Conservation (phyloP, 2,797 vertebrate genomes). For the Hozukius guyotensis region DNA sequence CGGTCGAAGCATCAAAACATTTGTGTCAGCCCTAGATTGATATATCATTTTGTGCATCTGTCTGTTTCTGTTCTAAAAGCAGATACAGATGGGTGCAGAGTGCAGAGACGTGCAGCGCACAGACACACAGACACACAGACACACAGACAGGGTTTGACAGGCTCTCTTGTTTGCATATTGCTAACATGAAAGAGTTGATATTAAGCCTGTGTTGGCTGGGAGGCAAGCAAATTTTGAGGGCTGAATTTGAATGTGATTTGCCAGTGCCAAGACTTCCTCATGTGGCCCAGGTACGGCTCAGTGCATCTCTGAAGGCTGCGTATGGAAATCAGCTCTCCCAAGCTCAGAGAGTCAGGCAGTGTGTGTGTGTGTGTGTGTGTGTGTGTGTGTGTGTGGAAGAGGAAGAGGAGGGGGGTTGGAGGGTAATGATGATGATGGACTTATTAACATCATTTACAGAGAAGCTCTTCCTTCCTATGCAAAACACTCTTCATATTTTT, state of each 20-base stretch:
- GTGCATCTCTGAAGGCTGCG: slow-evolving; percentile 85
- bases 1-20: too few species aligned
- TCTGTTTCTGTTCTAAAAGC: not conserved
- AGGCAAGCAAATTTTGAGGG: slow-evolving; percentile 93
- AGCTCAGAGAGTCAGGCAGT: slow-evolving; percentile 63
- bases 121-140: not conserved
- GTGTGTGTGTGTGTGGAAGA: not conserved
- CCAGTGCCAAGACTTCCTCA: slow-evolving; percentile 90
- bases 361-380: slow-evolving; percentile 4
- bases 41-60: too few species aligned
- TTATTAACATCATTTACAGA: slow-evolving; percentile 18
- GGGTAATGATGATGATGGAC: not conserved
- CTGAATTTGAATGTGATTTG: slow-evolving; percentile 99
- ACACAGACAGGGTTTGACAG: slow-evolving; percentile 21
- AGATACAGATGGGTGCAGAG: not conserved
- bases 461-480: slow-evolving; percentile 38
- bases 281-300: slow-evolving; percentile 77
- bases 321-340: slow-evolving; percentile 88
- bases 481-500: slow-evolving; percentile 6
- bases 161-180: slow-evolving; percentile 88
- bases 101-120: slow-evolving; percentile 3
- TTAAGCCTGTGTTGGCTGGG: slow-evolving; percentile 80
- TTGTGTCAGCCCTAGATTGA: not conserved
- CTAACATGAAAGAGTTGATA: slow-evolving; percentile 87
- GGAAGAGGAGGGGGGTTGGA: not conserved